Evolutionary conservation across 2,797 vertebrate species (phyloP).

Genomic region (Triplophysa bombifrons): DNA sequence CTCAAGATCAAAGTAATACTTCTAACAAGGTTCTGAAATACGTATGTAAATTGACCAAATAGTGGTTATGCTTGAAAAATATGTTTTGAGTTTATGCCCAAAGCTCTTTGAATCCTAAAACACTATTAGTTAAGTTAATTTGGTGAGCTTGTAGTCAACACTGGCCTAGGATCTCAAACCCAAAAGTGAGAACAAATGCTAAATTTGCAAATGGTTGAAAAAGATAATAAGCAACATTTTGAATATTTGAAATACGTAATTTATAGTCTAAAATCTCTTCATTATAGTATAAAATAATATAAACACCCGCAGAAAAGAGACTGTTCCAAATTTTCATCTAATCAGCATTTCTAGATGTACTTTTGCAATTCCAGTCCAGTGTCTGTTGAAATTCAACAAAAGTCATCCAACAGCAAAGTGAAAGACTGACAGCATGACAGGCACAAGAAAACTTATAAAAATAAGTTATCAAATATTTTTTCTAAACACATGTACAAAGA

Average conservation of each 20-base stretch:
- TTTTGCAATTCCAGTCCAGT: too few relatives aligned
- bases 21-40: neutral
- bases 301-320: too few relatives aligned
- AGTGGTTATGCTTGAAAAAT: constrained; percentile 8
- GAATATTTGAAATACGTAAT: neutral
- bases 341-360: too few relatives aligned
- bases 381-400: too few relatives aligned
- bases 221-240: neutral
- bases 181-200: neutral
- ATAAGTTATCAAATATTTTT: too few relatives aligned
- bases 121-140: neutral
- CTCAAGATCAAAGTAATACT: neutral
- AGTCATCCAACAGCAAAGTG: too few relatives aligned
- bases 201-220: neutral
- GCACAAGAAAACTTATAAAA: too few relatives aligned
- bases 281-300: too few relatives aligned
- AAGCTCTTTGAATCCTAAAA: neutral
- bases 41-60: neutral
- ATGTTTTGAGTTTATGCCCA: neutral
- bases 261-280: too few relatives aligned
- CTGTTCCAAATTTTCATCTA: too few relatives aligned
- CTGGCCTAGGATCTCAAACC: neutral
- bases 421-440: too few relatives aligned
- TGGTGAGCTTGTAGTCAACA: neutral
- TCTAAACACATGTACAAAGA: too few relatives aligned